Evolutionary conservation across 1,140 invertebrate genomes (phyloP).

Genomic region (Nymphalis io): DNA sequence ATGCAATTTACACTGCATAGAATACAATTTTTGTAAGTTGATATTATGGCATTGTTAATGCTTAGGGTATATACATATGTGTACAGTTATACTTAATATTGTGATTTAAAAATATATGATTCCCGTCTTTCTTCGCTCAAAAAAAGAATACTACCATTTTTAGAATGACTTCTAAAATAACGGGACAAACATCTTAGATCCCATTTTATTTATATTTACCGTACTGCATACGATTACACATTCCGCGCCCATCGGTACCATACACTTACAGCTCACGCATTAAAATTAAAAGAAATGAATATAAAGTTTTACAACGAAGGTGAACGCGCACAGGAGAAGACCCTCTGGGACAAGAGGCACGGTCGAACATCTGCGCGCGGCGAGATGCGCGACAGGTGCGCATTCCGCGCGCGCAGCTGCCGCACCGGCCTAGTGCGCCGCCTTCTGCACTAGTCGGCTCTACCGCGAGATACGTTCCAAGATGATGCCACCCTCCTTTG

Average conservation of each 20-base stretch:
- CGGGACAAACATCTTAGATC: no score
- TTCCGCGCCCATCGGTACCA: no score
- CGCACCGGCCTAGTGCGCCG: slow-evolving; percentile 9
- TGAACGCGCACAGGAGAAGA: neutral
- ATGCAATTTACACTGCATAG: slow-evolving; percentile 14
- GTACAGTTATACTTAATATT: slow-evolving; percentile 7
- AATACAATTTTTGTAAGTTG: slow-evolving; percentile 41
- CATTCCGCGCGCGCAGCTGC: slow-evolving; percentile 41
- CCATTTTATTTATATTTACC: no score
- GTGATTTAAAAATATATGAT: neutral
- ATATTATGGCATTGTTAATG: slow-evolving; percentile 29
- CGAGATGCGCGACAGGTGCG: slow-evolving; percentile 45
- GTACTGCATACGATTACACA: no score
- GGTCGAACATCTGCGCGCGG: slow-evolving; percentile 26
- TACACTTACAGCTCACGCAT: no score
- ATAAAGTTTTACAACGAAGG: neutral
- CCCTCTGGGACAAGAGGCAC: neutral
- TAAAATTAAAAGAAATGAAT: neutral
- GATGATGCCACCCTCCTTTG: neutral
- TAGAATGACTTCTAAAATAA: no score
- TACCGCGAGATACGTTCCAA: neutral
- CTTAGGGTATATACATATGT: slow-evolving; percentile 18
- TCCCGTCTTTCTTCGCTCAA: neutral
- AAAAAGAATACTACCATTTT: no score
- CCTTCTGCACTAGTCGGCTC: neutral